Percentiles rank a stretch among this genome's conserved stretches.
Evolutionary conservation across 2,113 vertebrate genomes (phyloP).

Genomic region (Bubo scandiacus): DNA sequence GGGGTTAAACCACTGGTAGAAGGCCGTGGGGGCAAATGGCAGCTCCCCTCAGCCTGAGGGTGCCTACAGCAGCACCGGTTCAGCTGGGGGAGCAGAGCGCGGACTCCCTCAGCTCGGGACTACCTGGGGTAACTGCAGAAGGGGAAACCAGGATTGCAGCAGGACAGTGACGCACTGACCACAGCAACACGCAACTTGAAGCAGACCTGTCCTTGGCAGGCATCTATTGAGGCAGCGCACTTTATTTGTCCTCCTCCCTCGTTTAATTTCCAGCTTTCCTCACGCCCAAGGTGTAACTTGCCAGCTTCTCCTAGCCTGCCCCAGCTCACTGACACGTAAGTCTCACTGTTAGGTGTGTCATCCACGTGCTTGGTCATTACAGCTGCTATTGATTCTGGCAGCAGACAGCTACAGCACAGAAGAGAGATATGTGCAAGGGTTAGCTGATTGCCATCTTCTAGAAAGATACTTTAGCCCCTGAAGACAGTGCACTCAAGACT

Average conservation of each 20-base stretch:
- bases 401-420: neutral
- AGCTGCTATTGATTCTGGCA: neutral
- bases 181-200: neutral
- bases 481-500: neutral
- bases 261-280: neutral
- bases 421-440: neutral
- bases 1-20: neutral
- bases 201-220: neutral
- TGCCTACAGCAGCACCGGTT: neutral
- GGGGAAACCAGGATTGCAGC: neutral
- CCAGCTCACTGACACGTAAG: neutral
- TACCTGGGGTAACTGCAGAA: neutral
- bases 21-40: neutral
- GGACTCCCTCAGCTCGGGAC: neutral
- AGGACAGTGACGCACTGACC: neutral
- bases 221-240: neutral
- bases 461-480: neutral
- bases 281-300: neutral
- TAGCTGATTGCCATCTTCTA: neutral
- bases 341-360: neutral
- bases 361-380: neutral
- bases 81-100: neutral
- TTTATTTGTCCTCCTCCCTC: neutral
- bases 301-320: neutral
- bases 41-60: neutral